A percentile compares a stretch with the other conserved stretches of the same genome.
phyloP scores from a whole-genome alignment of 2,888 invertebrate species.

The Mesochorus sp. region DNA sequence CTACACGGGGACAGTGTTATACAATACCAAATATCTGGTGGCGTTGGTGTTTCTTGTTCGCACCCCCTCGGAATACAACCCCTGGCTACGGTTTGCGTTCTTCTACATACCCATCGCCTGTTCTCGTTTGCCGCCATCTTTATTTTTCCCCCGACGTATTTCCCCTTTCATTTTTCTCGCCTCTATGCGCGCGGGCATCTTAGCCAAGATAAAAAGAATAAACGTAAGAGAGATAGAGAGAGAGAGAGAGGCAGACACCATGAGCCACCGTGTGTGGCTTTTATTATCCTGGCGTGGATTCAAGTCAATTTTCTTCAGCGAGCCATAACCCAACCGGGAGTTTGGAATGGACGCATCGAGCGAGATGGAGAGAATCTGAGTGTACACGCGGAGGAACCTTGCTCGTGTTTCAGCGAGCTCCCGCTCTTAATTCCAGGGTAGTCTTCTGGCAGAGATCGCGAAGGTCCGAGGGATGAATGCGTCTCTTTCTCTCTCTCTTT shows the following conservation, averaged over 20 bases:
- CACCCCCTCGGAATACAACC: slow-evolving; percentile 57
- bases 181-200: slow-evolving; percentile 57
- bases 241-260: slow-evolving; percentile 17
- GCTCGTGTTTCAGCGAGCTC: slow-evolving; percentile 34
- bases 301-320: slow-evolving; percentile 80
- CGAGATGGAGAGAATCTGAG: slow-evolving; percentile 67
- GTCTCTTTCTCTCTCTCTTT: background rate
- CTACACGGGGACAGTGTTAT: no score
- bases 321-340: slow-evolving; percentile 72
- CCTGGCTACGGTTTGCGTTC: slow-evolving; percentile 52
- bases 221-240: background rate
- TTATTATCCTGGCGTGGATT: slow-evolving; percentile 79
- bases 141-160: slow-evolving; percentile 54
- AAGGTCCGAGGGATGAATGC: slow-evolving; percentile 31
- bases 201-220: background rate
- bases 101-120: slow-evolving; percentile 7
- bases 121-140: slow-evolving; percentile 13
- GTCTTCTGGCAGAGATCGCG: slow-evolving; percentile 46
- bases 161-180: slow-evolving; percentile 70
- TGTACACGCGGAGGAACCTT: slow-evolving; percentile 46
- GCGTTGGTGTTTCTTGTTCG: slow-evolving; percentile 40
- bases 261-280: slow-evolving; percentile 65
- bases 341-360: slow-evolving; percentile 64
- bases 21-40: no score
- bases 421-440: slow-evolving; percentile 60